These are phyloP conservation scores for Polypedilum pembai DNA, from an alignment of 1,140 invertebrate species.

Conservation along the genomic window DNA sequence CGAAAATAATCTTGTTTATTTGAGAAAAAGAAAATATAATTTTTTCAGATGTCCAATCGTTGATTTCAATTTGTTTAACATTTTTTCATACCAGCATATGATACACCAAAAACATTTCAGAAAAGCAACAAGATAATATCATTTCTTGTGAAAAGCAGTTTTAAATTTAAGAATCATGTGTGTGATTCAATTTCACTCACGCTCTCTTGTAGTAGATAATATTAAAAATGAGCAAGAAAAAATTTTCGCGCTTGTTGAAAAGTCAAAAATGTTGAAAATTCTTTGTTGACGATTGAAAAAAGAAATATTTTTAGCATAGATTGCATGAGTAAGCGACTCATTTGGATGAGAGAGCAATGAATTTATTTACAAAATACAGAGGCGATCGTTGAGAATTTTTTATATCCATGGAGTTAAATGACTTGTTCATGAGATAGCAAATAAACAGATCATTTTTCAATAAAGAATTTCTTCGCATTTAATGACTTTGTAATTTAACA, in stretches of 20 bases:
- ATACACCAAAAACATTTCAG: too few relatives aligned
- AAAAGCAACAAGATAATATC: too few relatives aligned
- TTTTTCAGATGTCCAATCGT: too few relatives aligned
- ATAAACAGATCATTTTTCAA: background rate
- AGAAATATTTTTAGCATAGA: slow-evolving; percentile 14
- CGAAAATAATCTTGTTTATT: too few relatives aligned
- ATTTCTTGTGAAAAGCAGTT: too few relatives aligned
- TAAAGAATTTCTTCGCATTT: background rate
- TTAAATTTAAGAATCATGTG: too few relatives aligned
- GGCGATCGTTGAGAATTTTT: background rate
- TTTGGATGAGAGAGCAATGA: background rate
- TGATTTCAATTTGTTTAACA: too few relatives aligned
- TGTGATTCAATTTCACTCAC: background rate
- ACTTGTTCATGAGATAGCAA: background rate
- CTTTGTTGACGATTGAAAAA: background rate
- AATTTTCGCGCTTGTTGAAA: background rate
- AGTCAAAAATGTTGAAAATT: slow-evolving; percentile 1
- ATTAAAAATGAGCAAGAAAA: background rate
- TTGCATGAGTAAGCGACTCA: background rate
- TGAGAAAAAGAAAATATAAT: too few relatives aligned
- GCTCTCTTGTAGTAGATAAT: background rate
- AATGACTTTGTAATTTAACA: too few relatives aligned
- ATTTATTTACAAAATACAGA: background rate
- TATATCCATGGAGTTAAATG: background rate
- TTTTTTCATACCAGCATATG: too few relatives aligned